These are phyloP conservation scores for Eristalis intricaria DNA, from an alignment of 2,888 invertebrate species.

Conservation along the genomic window DNA sequence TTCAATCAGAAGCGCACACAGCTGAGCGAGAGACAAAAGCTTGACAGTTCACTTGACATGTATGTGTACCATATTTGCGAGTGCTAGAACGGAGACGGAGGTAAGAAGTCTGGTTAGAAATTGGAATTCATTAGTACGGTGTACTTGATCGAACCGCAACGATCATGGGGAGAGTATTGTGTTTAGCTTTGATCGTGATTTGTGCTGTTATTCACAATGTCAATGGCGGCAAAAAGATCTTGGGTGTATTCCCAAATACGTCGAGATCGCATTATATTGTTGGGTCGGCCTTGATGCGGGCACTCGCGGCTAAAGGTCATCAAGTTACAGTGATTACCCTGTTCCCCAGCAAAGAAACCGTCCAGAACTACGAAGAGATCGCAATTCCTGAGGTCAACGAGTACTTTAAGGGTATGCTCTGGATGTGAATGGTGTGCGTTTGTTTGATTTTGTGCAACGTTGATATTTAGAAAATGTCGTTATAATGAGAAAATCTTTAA, in stretches of 20 bases:
- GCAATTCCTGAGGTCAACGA: conserved; percentile 32
- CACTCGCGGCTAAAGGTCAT: conserved; percentile 38
- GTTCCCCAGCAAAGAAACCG: conserved; percentile 16
- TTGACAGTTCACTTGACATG: background rate
- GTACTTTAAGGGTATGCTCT: conserved; percentile 32
- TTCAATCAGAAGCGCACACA: background rate
- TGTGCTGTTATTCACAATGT: background rate
- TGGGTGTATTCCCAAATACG: conserved; percentile 46
- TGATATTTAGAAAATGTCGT: too few species aligned
- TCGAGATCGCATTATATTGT: conserved; percentile 48
- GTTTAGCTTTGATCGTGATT: background rate
- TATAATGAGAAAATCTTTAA: too few species aligned
- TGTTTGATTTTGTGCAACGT: background rate
- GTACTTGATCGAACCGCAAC: background rate
- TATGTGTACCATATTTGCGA: background rate
- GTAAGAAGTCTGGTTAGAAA: background rate
- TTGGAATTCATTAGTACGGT: background rate
- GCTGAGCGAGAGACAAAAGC: background rate
- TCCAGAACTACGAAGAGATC: conserved; percentile 38
- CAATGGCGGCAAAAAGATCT: conserved; percentile 25
- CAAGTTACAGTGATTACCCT: conserved; percentile 42
- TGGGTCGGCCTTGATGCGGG: conserved; percentile 34
- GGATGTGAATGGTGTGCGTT: background rate
- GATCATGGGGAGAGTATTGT: conserved; percentile 17
- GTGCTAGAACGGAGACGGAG: background rate